Evolutionary conservation across 1,140 invertebrate genomes (phyloP), one percentile per base, ranked within the genome.

Genomic region (Thaumatotibia leucotreta): DNA sequence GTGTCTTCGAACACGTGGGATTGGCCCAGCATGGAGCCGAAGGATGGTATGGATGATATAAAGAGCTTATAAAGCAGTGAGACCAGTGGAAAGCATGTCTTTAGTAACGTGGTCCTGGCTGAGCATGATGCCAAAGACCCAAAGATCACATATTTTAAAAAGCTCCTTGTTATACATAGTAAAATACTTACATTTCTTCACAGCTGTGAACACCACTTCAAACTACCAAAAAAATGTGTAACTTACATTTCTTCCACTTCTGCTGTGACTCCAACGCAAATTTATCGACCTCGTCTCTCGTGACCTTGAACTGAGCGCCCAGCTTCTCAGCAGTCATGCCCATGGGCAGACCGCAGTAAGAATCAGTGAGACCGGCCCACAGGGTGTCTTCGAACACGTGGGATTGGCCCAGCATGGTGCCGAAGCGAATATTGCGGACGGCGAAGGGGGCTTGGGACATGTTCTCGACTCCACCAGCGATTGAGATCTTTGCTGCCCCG

Each of bases 311-410:
- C 82, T 99, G 95, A 20, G 94, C 96, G 1, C 97, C 98, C 31
- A 99, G 92, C 87, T 99, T 99, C 92, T 99, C 99, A 8, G 99
- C 99, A 1, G 99, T 99, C 69, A 98, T 89, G 5, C 97, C 99
- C 99, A 99, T 99, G 0, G 98, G 96, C 17, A 97, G 92, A 76
- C 97, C 96, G 82, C 97, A 97, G 82, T 98, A 95, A 0, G 94
- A 93, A 86, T 99, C 99, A 0, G 95, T 95, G 0, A 99, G 92
- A 1, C 97, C 96, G 0, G 94, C 91, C 98, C 98, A 99, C 6
- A 99, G 88, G 0, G 94, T 93, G 92, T 99, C 98, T 92, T 99
- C 98, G 67, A 99, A 93, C 73, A 96, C 92, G 67, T 96, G 93
- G 65, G 94, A 94, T 39, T 92, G 88, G 0, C 98, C 98, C 1